Evolutionary conservation across 2,888 invertebrate genomes (phyloP).

Genomic region (Caenorhabditis sulstoni): DNA sequence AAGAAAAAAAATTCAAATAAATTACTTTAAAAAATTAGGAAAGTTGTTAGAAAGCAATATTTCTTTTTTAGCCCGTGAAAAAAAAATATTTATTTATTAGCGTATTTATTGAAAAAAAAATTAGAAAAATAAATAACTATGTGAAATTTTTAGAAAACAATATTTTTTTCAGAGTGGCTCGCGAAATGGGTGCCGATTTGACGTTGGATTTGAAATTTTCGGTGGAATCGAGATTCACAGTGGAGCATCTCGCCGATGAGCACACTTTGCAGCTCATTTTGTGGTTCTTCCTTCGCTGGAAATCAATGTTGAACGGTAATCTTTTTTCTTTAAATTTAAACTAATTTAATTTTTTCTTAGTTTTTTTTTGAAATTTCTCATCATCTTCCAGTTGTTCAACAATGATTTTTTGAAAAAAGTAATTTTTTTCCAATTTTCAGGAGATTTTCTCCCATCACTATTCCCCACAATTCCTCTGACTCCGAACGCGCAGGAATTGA

Average conservation of each 20-base stretch:
- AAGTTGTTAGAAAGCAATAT: not conserved
- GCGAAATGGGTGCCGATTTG: constrained; percentile 3
- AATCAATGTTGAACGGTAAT: constrained; percentile 10
- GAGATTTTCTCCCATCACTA: not conserved
- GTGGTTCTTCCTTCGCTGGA: constrained; percentile 30
- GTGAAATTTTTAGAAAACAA: not conserved
- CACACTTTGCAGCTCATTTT: constrained; percentile 19
- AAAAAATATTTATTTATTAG: too few species aligned
- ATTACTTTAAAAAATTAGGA: not conserved
- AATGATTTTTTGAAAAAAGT: not conserved
- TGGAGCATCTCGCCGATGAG: constrained; percentile 32
- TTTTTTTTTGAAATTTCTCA: too few species aligned
- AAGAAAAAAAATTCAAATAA: not conserved
- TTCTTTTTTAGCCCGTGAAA: too few species aligned
- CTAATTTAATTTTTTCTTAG: not conserved
- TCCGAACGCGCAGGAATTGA: constrained; percentile 10
- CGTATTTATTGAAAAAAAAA: too few species aligned
- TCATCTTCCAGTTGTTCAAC: too few species aligned
- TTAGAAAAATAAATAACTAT: not conserved
- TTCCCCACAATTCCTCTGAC: constrained; percentile 1
- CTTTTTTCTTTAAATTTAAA: not conserved
- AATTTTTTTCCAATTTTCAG: not conserved
- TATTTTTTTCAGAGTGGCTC: constrained; percentile 35
- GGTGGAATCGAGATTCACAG: constrained; percentile 16
- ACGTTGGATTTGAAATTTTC: constrained; percentile 1